Base-by-base conservation (phyloP, 35 echinoderm and acorn worm genomes). In the Lytechinus variegatus region DNA sequence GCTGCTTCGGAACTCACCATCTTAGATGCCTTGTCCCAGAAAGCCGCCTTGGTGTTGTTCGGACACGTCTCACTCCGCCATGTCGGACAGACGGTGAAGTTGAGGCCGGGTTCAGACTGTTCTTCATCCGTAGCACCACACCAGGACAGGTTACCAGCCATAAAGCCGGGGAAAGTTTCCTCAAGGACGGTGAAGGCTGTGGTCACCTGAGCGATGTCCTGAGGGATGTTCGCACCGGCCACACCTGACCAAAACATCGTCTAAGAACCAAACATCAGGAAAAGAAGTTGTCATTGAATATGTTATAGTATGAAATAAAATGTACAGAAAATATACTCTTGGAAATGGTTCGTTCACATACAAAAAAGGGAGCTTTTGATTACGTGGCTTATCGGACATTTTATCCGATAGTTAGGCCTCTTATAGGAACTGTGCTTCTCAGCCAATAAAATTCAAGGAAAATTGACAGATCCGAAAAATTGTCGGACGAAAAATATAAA, bases 181-280 rank as follows among this genome's bases (percentile, higher is more conserved):
- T 93, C 92, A 3, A 93, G 53, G 8, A 93, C 92, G 5, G 53
- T 93, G 92, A 53, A 57, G 2, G 55, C 53, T 3, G 92, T 9
- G n/a, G 92, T 93, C 11, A 93, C 92, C 92, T 93, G 92, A 14
- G 92, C 92, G 24, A 93, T 24, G 92, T 93, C 92, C 53, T 93
- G 92, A 9, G 92, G 92, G 3, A 93, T 57, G 54, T 93, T 93
- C 8, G 54, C 54, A 24, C 54, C 52, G 9, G 52, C 52, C 10
- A 93, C 92, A 93, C 92, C 92, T 16, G 92, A 93, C 92, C 92
- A 93, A 57, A 93, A 93, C 52, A 54, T 93, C 53, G 92, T 93
- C 92, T 93, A 27, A 11, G 21, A 4, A 52, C 13, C 9, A 88
- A 88, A 88, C 24, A 87, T 13, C 8, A 89, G 14, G 87, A 10